Conservation (phyloP, 2,113 vertebrate genomes). For the Uria aalge region DNA sequence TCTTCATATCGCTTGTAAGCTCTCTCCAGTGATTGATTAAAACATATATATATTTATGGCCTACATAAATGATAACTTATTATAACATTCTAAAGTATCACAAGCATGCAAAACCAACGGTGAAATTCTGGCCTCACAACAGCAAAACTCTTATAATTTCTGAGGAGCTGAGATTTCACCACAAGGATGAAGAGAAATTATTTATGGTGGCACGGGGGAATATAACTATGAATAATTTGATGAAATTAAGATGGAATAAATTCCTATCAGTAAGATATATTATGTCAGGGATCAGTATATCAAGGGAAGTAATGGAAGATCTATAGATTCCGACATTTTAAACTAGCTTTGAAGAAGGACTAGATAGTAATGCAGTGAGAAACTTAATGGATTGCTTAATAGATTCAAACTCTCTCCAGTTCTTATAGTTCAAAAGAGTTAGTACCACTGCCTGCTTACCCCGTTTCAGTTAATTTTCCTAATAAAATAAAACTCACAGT, state of each 20-base stretch:
- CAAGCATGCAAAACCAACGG: constrained; percentile 2
- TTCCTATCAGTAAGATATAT: constrained; percentile 17
- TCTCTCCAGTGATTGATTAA: constrained; percentile 36
- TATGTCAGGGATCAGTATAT: constrained; percentile 21
- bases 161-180: background rate
- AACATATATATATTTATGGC: constrained; percentile 31
- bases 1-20: background rate
- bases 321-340: constrained; percentile 10
- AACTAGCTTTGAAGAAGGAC: background rate
- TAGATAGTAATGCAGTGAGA: background rate
- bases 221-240: constrained; percentile 44
- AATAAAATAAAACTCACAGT: background rate
- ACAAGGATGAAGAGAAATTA: constrained; percentile 21
- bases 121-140: constrained; percentile 2
- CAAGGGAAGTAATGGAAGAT: constrained; percentile 7
- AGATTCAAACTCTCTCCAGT: background rate
- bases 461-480: background rate
- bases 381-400: background rate
- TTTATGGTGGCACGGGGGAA: constrained; percentile 13
- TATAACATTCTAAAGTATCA: background rate
- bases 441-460: background rate
- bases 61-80: constrained; percentile 29
- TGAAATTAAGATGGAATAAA: constrained; percentile 38
- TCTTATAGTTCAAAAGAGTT: background rate
- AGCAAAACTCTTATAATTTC: background rate